A percentile compares a stretch with the other conserved stretches of the same genome.
Conservation (phyloP, 2,113 vertebrate genomes). For the Python bivittatus region DNA sequence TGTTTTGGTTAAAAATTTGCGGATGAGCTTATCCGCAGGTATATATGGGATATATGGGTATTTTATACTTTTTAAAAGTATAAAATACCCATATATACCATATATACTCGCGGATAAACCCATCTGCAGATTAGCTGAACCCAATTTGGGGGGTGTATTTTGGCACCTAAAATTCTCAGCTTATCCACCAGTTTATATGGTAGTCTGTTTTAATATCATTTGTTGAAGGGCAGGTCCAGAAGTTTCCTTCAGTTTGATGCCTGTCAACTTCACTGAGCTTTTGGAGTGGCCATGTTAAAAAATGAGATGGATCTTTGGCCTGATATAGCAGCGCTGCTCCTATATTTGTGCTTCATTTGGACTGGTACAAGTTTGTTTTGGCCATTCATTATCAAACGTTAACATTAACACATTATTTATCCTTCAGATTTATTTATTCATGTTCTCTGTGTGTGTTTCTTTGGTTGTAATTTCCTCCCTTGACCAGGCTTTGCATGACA, state of each 20-base stretch:
- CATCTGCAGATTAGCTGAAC: background rate
- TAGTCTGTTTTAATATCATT: background rate
- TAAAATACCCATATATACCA: too few relatives aligned
- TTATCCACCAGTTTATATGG: background rate
- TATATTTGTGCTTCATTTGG: background rate
- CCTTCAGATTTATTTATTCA: background rate
- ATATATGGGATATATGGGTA: background rate
- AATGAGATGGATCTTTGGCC: background rate
- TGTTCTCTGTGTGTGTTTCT: background rate
- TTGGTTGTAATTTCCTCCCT: background rate
- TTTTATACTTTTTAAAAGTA: background rate
- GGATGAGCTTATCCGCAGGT: background rate
- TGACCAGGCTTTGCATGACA: conserved; percentile 87
- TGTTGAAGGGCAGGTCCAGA: background rate
- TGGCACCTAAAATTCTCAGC: background rate
- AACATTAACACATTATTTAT: background rate
- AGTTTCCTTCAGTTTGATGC: background rate
- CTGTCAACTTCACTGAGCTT: background rate
- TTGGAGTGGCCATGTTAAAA: background rate
- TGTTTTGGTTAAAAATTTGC: background rate
- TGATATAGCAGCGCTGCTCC: background rate
- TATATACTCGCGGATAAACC: background rate
- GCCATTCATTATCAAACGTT: background rate
- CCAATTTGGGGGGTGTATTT: background rate
- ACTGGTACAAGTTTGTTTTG: background rate